Conservation (phyloP, 2,797 vertebrate genomes). For the Takifugu ocellatus region DNA sequence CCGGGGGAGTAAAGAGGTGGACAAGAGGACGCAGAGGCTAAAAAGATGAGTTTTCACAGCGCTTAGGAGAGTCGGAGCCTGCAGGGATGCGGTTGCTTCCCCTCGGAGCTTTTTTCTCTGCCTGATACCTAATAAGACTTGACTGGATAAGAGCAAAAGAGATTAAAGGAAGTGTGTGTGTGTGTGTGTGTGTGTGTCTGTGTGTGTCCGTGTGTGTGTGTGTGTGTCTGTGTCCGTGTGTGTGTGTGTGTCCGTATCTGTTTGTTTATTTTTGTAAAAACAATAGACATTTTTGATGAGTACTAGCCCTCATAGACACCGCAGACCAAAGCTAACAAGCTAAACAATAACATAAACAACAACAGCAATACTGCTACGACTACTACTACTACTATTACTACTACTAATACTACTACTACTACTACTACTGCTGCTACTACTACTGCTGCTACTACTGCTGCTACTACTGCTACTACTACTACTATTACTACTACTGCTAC, state of each 20-base stretch:
- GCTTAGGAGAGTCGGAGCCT: slow-evolving; percentile 58
- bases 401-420: no score
- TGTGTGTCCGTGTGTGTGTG: slow-evolving; percentile 6
- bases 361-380: no score
- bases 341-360: no score
- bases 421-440: no score
- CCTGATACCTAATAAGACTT: slow-evolving; percentile 24
- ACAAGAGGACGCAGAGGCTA: slow-evolving; percentile 29
- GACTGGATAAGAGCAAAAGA: slow-evolving; percentile 41
- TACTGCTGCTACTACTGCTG: no score
- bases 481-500: no score
- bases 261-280: no score
- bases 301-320: no score
- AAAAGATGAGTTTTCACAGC: slow-evolving; percentile 62
- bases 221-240: slow-evolving; percentile 1
- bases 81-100: slow-evolving; percentile 57
- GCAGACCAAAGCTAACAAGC: no score
- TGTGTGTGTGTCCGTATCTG: slow-evolving; percentile 3
- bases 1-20: slow-evolving; percentile 40
- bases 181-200: slow-evolving; percentile 12
- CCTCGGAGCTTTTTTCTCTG: slow-evolving; percentile 39
- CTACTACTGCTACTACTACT: no score
- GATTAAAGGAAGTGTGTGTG: slow-evolving; percentile 31
- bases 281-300: no score
- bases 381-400: no score